Evolutionary conservation across 2,113 vertebrate species (phyloP).

Genomic region (Ictidomys tridecemlineatus): DNA sequence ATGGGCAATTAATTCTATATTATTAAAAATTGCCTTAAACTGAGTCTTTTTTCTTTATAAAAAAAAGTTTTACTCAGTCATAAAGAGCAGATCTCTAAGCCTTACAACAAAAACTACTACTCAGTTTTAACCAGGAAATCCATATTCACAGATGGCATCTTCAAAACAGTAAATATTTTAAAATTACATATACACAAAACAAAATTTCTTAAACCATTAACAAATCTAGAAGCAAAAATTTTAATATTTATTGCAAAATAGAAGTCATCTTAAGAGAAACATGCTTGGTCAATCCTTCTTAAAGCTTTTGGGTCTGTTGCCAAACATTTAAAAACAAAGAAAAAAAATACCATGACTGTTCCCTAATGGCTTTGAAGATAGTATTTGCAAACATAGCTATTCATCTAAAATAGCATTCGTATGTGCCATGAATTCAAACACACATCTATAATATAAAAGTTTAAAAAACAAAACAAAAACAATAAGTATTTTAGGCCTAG

Average conservation of each 20-base stretch:
- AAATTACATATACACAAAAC: slow-evolving; percentile 70
- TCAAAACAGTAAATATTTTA: slow-evolving; percentile 70
- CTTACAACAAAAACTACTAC: slow-evolving; percentile 57
- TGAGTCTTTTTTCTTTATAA: slow-evolving; percentile 29
- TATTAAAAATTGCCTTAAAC: slow-evolving; percentile 66
- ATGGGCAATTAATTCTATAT: slow-evolving; percentile 63
- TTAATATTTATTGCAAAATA: slow-evolving; percentile 77
- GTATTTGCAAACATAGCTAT: slow-evolving; percentile 59
- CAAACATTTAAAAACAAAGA: slow-evolving; percentile 24
- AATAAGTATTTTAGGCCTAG: slow-evolving; percentile 53
- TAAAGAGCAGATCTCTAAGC: slow-evolving; percentile 49
- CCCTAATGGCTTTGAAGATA: slow-evolving; percentile 49
- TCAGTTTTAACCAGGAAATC: slow-evolving; percentile 70
- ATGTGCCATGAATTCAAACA: slow-evolving; percentile 63
- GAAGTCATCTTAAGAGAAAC: slow-evolving; percentile 62
- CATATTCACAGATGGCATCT: slow-evolving; percentile 54
- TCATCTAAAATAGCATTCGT: slow-evolving; percentile 58
- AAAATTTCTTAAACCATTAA: slow-evolving; percentile 68
- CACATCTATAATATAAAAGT: slow-evolving; percentile 69
- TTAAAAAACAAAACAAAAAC: slow-evolving; percentile 57
- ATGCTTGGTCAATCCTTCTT: slow-evolving; percentile 69
- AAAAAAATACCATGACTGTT: slow-evolving; percentile 36
- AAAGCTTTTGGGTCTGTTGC: slow-evolving; percentile 67
- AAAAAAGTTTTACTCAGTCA: slow-evolving; percentile 57
- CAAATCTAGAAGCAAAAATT: slow-evolving; percentile 59